Base-by-base conservation (phyloP, 2,888 invertebrate species). In the Callyntrura guangdongensis region DNA sequence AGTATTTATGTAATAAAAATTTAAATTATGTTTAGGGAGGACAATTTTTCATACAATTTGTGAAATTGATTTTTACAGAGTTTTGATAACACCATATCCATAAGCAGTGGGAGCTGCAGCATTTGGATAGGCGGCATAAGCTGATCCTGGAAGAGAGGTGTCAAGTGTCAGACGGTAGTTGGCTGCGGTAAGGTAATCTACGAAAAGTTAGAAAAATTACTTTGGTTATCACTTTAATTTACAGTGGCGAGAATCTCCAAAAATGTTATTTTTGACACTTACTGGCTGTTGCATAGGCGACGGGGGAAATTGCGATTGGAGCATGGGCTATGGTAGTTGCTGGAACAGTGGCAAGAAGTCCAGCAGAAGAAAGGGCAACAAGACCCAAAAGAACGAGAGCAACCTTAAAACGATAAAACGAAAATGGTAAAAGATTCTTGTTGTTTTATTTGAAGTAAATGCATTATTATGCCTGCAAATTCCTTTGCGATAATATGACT, bases 101-200 rank as follows among this genome's bases (percentile, higher is more conserved):
- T 92, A 91, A 53, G 93, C 92, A 6, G 92, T 93, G 22, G 93
- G 92, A 59, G 92, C 92, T 49, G 93, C 93, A 27, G 92, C 91
- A 20, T 92, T 91, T 45, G 93, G 93, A 59, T 91, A 92, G 36
- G 87, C 69, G n/a, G 92, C 92, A 53, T 93, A 93, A 49, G 93
- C 92, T 74, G 89, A 86, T 86, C 92, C 92, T n/a, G 92, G 92
- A 81, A 92, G 92, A 83, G 92, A 87, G 53, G 93, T 93, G 91
- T 93, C 93, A 77, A 93, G 89, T 25, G 72, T 87, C 72, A 93
- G 82, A 86, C 90, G 85, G 89, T 92, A 93, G 86, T 93, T 91
- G 17, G 87, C 91, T 27, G 79, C 69, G 12, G 92, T 91, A 69
- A 61, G 81, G 83, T 91, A 93, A n/a, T 87, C 92, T 92, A 74